A percentile compares a stretch with the other conserved stretches of the same genome.
Evolutionary conservation across 2,888 invertebrate genomes (phyloP).

Genomic region (Leptodirus hochenwartii): DNA sequence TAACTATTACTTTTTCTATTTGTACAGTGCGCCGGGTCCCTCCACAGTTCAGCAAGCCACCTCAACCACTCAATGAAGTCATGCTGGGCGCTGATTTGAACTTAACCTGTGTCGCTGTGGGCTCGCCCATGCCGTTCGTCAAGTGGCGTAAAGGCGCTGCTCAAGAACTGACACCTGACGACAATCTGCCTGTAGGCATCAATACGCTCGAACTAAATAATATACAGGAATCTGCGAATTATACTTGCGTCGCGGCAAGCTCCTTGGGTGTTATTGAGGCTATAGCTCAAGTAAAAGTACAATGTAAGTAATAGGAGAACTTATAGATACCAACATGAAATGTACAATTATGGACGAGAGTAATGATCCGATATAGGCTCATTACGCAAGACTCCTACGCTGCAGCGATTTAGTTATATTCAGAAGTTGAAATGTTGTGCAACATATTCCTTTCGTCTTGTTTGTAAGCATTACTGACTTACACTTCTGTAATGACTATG

Average conservation of each 20-base stretch:
- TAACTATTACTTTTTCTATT: too few species aligned
- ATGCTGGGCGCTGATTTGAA: constrained; percentile 83
- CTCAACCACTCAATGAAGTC: constrained; percentile 70
- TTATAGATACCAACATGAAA: neutral
- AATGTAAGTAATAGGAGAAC: constrained; percentile 49
- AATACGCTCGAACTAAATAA: constrained; percentile 76
- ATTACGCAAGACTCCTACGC: too few species aligned
- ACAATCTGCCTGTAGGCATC: constrained; percentile 65
- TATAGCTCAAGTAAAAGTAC: constrained; percentile 79
- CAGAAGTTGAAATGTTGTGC: too few species aligned
- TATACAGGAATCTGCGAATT: constrained; percentile 85
- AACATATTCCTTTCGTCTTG: too few species aligned
- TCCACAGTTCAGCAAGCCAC: constrained; percentile 88
- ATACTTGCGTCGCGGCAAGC: constrained; percentile 91
- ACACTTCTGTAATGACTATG: too few species aligned
- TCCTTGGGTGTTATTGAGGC: constrained; percentile 84
- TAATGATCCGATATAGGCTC: too few species aligned
- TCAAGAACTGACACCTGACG: constrained; percentile 75
- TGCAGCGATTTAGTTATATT: too few species aligned
- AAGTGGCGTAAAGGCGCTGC: constrained; percentile 76
- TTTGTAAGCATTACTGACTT: too few species aligned
- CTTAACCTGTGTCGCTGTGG: constrained; percentile 91
- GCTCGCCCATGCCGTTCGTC: constrained; percentile 95
- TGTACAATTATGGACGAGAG: too few species aligned
- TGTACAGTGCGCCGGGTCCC: constrained; percentile 74